Evolutionary conservation across 2,888 invertebrate genomes (phyloP).

Genomic region (Nymphalis urticae): DNA sequence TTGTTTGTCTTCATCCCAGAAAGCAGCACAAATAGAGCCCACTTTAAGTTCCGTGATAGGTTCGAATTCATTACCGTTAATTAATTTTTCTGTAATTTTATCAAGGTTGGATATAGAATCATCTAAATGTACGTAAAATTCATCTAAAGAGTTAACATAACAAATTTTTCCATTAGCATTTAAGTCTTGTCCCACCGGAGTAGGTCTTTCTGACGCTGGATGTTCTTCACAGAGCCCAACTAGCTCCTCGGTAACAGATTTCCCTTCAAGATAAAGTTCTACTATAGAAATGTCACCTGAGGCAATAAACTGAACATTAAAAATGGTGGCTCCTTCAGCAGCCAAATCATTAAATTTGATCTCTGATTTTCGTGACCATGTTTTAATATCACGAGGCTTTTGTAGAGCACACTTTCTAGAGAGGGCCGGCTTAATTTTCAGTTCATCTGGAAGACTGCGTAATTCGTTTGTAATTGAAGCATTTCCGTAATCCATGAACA

Average conservation of each 20-base stretch:
- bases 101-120: slow-evolving; percentile 80
- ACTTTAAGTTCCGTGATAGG: slow-evolving; percentile 77
- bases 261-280: slow-evolving; percentile 82
- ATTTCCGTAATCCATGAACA: slow-evolving; percentile 87
- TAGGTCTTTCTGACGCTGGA: slow-evolving; percentile 61
- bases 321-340: slow-evolving; percentile 86
- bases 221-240: slow-evolving; percentile 76
- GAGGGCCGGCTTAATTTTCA: slow-evolving; percentile 81
- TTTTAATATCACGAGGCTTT: slow-evolving; percentile 78
- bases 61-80: slow-evolving; percentile 76
- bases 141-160: slow-evolving; percentile 84
- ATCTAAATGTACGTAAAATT: slow-evolving; percentile 88
- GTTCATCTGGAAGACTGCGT: slow-evolving; percentile 81
- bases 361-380: slow-evolving; percentile 85
- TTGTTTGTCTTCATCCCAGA: slow-evolving; percentile 83
- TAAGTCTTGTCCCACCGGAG: slow-evolving; percentile 70
- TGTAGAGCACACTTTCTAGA: slow-evolving; percentile 84
- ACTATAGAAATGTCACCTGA: slow-evolving; percentile 85
- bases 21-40: slow-evolving; percentile 84
- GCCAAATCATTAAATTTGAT: slow-evolving; percentile 85
- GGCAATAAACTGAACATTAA: slow-evolving; percentile 85
- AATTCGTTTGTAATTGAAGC: slow-evolving; percentile 81
- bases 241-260: slow-evolving; percentile 84
- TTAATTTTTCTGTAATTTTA: slow-evolving; percentile 82
- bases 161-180: slow-evolving; percentile 83